Evolutionary conservation across 2,888 invertebrate genomes (phyloP), one percentile per base, ranked within the genome.

Genomic region (Chelonus formosanus): DNA sequence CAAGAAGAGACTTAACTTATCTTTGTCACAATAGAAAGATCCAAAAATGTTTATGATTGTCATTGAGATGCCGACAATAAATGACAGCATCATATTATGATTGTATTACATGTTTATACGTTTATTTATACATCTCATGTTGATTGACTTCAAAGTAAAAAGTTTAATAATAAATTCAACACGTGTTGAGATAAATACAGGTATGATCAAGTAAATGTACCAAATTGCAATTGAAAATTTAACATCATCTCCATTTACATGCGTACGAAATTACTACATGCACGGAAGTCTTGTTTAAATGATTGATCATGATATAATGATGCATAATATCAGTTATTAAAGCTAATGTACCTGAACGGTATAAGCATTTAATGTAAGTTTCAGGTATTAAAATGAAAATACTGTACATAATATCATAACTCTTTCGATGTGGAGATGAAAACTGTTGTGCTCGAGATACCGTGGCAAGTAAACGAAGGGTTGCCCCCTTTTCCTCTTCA

Each of bases 1-100:
- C 83, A 78, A 81, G 79, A 83, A 81, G 75, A 75, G 76, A 77
- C 82, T 81, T 82, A 83, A 82, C 82, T 82, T 79, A 79, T 81
- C 78, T 67, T 73, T 78, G 81, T 81, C 80, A 81, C 77, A 81
- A 83, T 79, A 80, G 71, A 50, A 60, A 68, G 63, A 70, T 70
- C 67, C 56, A 55, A 34, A 50, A 31, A 47, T 50, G 45, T 43
- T 40, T 56, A 66, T 57, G 34, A 36, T 8, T 7, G 34, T 50
- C 32, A 55, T 31, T 47, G n/a, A 56, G 8, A 5, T 32, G 31
- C 43, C 43, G 48, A 40, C 40, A 40, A 40, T 40, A 40, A 40
- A 6, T 5, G 6, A 40, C 40, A 40, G 40, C 5, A 40, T 40
- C 40, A 40, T 6, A 40, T 40, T 6, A 5, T 20, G 20, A 20